Conservation (phyloP, 2,113 vertebrate genomes). For the Eretmochelys imbricata region DNA sequence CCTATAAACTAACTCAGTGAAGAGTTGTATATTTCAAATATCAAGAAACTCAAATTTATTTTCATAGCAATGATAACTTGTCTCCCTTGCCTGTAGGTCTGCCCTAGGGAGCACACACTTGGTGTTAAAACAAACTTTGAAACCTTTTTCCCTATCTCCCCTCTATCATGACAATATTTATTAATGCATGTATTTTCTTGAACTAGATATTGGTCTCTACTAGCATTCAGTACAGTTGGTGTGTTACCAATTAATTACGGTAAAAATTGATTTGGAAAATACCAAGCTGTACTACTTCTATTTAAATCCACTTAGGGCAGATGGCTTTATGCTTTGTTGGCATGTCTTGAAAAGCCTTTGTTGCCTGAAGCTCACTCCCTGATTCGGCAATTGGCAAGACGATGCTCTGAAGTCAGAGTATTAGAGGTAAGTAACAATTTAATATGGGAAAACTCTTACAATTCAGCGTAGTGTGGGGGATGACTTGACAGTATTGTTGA, state of each 20-base stretch:
- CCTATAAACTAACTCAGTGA: neutral
- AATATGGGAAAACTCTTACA: neutral
- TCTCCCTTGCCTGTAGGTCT: neutral
- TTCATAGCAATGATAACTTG: neutral
- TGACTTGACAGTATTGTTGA: neutral
- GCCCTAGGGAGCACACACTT: neutral
- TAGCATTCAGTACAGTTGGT: neutral
- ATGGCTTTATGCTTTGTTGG: constrained; percentile 93
- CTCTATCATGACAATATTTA: neutral
- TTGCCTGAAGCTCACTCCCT: constrained; percentile 96
- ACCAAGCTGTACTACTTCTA: neutral
- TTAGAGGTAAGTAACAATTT: constrained; percentile 82
- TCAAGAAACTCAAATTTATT: neutral
- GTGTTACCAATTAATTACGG: neutral
- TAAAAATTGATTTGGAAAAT: neutral
- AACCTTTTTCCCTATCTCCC: neutral
- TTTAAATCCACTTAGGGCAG: constrained; percentile 82
- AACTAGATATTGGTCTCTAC: neutral
- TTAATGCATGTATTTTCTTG: neutral
- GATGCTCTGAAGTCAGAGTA: constrained; percentile 90
- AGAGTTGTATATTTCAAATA: neutral
- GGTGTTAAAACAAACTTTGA: neutral
- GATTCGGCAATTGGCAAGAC: constrained; percentile 94
- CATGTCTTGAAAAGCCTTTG: constrained; percentile 95
- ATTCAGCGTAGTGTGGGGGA: neutral